Conservation (phyloP, 2,113 vertebrate genomes). For the Ivindomyrus marchei region DNA sequence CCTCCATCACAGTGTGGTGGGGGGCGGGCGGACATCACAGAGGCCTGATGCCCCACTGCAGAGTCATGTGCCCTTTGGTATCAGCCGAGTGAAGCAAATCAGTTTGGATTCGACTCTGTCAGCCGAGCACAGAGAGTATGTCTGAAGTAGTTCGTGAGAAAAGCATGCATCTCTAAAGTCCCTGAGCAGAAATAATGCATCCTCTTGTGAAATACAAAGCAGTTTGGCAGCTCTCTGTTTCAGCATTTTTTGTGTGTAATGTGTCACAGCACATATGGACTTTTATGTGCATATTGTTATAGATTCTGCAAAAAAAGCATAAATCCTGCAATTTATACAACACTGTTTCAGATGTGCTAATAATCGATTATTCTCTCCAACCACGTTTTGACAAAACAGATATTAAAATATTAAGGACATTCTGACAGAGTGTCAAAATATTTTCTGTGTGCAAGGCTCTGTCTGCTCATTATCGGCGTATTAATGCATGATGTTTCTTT, state of each 20-base stretch:
- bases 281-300: neutral
- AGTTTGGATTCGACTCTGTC: neutral
- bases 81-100: neutral
- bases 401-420: slow-evolving; percentile 11
- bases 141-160: neutral
- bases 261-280: neutral
- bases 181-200: neutral
- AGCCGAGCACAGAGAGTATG: neutral
- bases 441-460: neutral
- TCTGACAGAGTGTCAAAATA: neutral
- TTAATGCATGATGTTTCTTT: neutral
- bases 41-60: neutral
- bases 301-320: neutral
- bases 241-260: neutral
- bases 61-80: neutral
- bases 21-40: neutral
- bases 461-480: neutral
- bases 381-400: neutral
- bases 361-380: neutral
- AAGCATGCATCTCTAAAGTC: neutral
- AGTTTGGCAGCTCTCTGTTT: neutral
- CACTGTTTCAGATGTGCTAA: neutral
- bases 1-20: neutral
- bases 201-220: neutral
- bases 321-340: neutral